Conservation (phyloP, 2,797 vertebrate species). For the Pangasius sanitwongsei region DNA sequence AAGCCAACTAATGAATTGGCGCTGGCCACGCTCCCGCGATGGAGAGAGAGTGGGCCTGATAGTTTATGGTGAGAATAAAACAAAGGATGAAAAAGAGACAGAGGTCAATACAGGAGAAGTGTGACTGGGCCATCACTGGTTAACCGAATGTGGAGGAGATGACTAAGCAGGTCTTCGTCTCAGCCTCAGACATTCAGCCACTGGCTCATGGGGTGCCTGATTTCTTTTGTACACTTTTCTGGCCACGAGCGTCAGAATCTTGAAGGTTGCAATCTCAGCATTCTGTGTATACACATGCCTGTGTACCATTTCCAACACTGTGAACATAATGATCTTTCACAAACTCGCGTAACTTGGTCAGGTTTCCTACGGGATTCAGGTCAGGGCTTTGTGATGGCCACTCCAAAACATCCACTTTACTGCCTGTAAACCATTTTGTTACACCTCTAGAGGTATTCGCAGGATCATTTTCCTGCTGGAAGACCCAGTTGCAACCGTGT, state of each 20-base stretch:
- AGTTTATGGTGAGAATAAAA: constrained; percentile 31
- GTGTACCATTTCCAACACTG: not conserved
- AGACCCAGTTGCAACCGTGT: not conserved
- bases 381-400: not conserved
- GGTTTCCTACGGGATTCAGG: not conserved
- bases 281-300: not conserved
- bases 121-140: not conserved
- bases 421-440: not conserved
- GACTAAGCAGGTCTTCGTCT: constrained; percentile 23
- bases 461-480: not conserved
- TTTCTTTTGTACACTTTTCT: not conserved
- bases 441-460: not conserved
- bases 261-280: not conserved
- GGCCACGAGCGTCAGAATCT: not conserved
- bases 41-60: not conserved
- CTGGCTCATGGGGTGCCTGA: not conserved
- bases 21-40: constrained; percentile 17
- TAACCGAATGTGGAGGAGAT: not conserved
- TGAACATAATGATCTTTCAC: not conserved
- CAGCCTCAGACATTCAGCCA: not conserved
- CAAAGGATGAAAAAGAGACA: not conserved
- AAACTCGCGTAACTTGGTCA: not conserved
- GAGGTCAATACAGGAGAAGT: constrained; percentile 22
- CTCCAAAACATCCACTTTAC: not conserved
- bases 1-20: constrained; percentile 41